Conservation (phyloP, 2,113 vertebrate genomes). For the Rhipidura dahli region DNA sequence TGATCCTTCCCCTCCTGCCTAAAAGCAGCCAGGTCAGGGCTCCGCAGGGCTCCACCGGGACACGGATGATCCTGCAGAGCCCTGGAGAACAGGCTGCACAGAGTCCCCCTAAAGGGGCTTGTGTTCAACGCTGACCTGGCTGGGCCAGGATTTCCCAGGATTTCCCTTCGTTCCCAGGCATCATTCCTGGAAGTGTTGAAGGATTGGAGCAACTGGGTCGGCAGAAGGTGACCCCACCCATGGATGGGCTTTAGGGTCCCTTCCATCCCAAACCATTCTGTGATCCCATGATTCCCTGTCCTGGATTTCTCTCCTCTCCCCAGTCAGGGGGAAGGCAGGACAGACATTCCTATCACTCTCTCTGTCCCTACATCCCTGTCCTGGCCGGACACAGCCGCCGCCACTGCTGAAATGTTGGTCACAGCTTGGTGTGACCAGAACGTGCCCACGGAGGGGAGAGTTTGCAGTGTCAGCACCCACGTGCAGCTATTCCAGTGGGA, state of each 20-base stretch:
- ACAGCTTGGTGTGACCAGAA: background rate
- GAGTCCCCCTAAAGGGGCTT: background rate
- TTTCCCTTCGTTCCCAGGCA: background rate
- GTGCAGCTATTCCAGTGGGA: background rate
- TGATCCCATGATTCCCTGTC: background rate
- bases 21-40: background rate
- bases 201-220: background rate
- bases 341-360: background rate
- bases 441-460: rapidly evolving
- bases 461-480: background rate
- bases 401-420: background rate
- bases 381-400: rapidly evolving
- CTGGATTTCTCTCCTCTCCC: background rate
- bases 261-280: background rate
- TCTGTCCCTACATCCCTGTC: background rate
- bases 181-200: background rate
- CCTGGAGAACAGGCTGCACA: background rate
- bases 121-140: background rate
- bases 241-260: too few species aligned
- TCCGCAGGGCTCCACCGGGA: conserved; percentile 10
- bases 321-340: rapidly evolving
- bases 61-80: conserved; percentile 20
- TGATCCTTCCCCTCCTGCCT: background rate
- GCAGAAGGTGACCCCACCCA: background rate
- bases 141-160: background rate